phyloP scores from a whole-genome alignment of 2,888 invertebrate genomes.

The Druceiella hillmani region DNA sequence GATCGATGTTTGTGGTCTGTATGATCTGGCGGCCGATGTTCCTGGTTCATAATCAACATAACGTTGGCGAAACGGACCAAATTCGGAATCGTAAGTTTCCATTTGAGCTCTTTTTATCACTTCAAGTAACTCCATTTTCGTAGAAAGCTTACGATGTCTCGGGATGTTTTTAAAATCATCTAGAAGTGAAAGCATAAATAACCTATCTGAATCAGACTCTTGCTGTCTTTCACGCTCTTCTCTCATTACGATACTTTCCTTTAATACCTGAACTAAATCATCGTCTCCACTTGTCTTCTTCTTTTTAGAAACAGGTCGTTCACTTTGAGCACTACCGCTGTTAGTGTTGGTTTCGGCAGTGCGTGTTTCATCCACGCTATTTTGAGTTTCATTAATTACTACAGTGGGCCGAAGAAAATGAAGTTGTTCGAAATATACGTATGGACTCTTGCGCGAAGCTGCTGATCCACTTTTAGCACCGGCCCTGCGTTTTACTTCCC shows the following conservation, averaged over 20 bases:
- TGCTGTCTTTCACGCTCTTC: slow-evolving; percentile 26
- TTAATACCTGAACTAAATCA: slow-evolving; percentile 20
- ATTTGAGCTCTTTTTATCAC: slow-evolving; percentile 27
- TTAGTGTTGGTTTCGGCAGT: slow-evolving; percentile 23
- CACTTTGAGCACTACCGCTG: slow-evolving; percentile 22
- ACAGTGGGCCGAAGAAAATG: slow-evolving; percentile 27
- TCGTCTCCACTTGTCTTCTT: slow-evolving; percentile 26
- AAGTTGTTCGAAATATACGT: slow-evolving; percentile 27
- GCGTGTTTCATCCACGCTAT: slow-evolving; percentile 25
- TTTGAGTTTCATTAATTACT: slow-evolving; percentile 24
- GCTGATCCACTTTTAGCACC: slow-evolving; percentile 27
- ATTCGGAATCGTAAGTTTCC: slow-evolving; percentile 23
- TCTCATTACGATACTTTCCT: slow-evolving; percentile 27
- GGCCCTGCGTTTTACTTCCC: slow-evolving; percentile 25
- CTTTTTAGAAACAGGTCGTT: slow-evolving; percentile 26
- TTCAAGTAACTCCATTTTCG: slow-evolving; percentile 27
- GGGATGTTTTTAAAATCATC: slow-evolving; percentile 26
- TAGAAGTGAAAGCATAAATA: slow-evolving; percentile 25
- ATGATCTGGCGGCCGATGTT: slow-evolving; percentile 26
- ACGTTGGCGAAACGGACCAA: slow-evolving; percentile 25
- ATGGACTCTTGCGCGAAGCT: slow-evolving; percentile 24
- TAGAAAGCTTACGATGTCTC: slow-evolving; percentile 27
- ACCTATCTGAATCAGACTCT: slow-evolving; percentile 26
- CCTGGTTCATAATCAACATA: slow-evolving; percentile 25
- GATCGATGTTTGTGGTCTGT: slow-evolving; percentile 25